A percentile compares a stretch with the other conserved stretches of the same genome.
Evolutionary conservation across 2,888 invertebrate species (phyloP).

Genomic region (Sarcophaga caerulescens): DNA sequence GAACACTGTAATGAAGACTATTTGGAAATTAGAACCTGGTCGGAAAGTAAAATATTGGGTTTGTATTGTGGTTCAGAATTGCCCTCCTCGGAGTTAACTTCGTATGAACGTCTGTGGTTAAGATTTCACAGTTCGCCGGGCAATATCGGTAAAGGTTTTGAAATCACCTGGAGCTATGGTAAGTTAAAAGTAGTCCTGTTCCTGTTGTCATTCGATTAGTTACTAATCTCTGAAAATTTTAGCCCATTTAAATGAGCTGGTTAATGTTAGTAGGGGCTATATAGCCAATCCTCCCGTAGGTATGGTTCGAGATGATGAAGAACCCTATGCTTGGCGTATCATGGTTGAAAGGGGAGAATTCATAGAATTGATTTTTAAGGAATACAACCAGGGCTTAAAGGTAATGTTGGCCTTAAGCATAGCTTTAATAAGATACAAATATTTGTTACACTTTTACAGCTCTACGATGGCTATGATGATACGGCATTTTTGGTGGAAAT

Average conservation of each 20-base stretch:
- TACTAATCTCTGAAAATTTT: neutral
- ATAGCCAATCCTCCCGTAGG: slow-evolving; percentile 76
- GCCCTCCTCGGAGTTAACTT: slow-evolving; percentile 84
- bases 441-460: slow-evolving; percentile 77
- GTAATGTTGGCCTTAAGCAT: slow-evolving; percentile 67
- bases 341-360: slow-evolving; percentile 69
- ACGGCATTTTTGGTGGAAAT: slow-evolving; percentile 82
- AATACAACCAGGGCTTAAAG: slow-evolving; percentile 75
- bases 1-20: slow-evolving; percentile 92
- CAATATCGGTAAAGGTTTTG: slow-evolving; percentile 85
- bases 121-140: slow-evolving; percentile 87
- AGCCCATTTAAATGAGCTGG: slow-evolving; percentile 76
- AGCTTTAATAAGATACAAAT: too few species aligned
- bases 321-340: slow-evolving; percentile 78
- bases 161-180: slow-evolving; percentile 87
- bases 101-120: slow-evolving; percentile 85
- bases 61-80: slow-evolving; percentile 87
- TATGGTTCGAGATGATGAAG: slow-evolving; percentile 70
- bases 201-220: too few species aligned
- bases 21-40: slow-evolving; percentile 89
- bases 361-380: slow-evolving; percentile 72
- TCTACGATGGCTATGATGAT: slow-evolving; percentile 89
- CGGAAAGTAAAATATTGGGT: slow-evolving; percentile 85
- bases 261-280: slow-evolving; percentile 71
- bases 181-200: slow-evolving; percentile 70